phyloP scores from a whole-genome alignment of 1,140 invertebrate genomes.

The Panagrolaimus sp. region DNA sequence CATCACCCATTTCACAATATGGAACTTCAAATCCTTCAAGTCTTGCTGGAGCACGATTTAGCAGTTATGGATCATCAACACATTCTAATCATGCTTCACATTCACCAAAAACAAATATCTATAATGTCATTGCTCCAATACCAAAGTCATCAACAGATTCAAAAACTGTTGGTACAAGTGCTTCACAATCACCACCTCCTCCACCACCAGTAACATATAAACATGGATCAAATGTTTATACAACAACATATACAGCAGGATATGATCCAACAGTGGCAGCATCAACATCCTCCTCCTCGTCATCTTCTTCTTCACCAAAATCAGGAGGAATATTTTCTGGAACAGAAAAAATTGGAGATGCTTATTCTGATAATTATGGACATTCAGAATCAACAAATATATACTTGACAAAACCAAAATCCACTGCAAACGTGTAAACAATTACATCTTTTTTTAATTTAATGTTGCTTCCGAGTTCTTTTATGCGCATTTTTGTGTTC shows the following conservation, averaged over 20 bases:
- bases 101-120: not conserved
- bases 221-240: not conserved
- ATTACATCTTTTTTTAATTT: too few relatives aligned
- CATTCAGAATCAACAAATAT: slow-evolving; percentile 2
- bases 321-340: not conserved
- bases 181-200: not conserved
- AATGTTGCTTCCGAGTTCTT: too few relatives aligned
- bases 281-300: too few relatives aligned
- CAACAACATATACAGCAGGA: not conserved
- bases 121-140: slow-evolving; percentile 5
- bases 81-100: not conserved
- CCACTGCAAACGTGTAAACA: not conserved
- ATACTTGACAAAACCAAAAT: not conserved
- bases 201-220: not conserved
- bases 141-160: not conserved
- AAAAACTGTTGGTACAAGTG: not conserved
- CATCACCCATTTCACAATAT: too few relatives aligned
- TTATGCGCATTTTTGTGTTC: too few relatives aligned
- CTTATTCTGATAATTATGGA: not conserved
- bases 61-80: not conserved
- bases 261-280: too few relatives aligned
- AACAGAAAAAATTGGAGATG: slow-evolving; percentile 5
- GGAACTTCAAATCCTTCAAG: too few relatives aligned
- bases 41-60: not conserved
- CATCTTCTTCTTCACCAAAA: not conserved